These are phyloP conservation scores for Sandelia bainsii DNA, from an alignment of 2,797 vertebrate species.

Conservation along the genomic window DNA sequence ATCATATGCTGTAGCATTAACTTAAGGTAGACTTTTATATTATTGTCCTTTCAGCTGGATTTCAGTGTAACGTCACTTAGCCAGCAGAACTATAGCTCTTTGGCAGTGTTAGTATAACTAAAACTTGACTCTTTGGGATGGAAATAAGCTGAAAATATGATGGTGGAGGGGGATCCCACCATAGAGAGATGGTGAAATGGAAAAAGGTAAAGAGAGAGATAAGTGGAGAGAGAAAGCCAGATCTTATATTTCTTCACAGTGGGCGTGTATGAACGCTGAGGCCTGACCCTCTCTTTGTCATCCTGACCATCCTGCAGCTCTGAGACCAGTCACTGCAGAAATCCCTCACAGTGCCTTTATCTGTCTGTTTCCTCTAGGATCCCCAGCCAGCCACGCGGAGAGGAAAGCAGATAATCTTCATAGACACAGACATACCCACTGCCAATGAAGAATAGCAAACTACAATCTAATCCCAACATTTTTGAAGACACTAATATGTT, in stretches of 20 bases:
- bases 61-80: too few species aligned
- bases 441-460: slow-evolving; percentile 45
- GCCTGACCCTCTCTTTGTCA: neutral
- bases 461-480: slow-evolving; percentile 27
- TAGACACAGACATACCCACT: slow-evolving; percentile 49
- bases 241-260: slow-evolving; percentile 3
- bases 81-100: neutral
- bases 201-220: slow-evolving; percentile 42
- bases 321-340: slow-evolving; percentile 17
- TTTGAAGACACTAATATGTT: slow-evolving; percentile 24
- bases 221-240: slow-evolving; percentile 14
- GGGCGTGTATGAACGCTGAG: neutral
- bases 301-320: neutral
- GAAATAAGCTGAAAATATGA: slow-evolving; percentile 16
- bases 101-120: neutral
- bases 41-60: too few species aligned
- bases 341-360: slow-evolving; percentile 46
- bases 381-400: slow-evolving; percentile 15
- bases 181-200: neutral
- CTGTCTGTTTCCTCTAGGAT: slow-evolving; percentile 50
- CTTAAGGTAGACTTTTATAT: too few species aligned
- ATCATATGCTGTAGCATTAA: too few species aligned
- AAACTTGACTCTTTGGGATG: slow-evolving; percentile 11
- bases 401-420: slow-evolving; percentile 51
- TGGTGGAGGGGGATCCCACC: slow-evolving; percentile 4